These are phyloP conservation scores for Campoplex nolae DNA, from an alignment of 2,888 invertebrate genomes.

Conservation along the genomic window DNA sequence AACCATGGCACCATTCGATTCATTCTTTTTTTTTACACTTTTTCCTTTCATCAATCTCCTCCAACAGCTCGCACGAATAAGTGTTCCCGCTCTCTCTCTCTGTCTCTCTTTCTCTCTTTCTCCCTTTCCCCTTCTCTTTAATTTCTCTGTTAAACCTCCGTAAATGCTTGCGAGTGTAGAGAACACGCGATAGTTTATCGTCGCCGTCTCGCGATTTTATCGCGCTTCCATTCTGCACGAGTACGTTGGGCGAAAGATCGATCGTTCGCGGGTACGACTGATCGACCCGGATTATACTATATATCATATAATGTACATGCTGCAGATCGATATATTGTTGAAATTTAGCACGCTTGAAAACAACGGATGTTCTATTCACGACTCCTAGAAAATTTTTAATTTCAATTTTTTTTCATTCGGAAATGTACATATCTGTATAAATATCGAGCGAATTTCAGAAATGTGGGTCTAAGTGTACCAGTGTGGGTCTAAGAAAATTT, in stretches of 20 bases:
- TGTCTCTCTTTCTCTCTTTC: background rate
- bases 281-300: conserved; percentile 57
- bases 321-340: background rate
- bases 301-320: conserved; percentile 9
- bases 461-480: background rate
- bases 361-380: background rate
- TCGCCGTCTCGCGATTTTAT: conserved; percentile 66
- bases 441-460: background rate
- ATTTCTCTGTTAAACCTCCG: conserved; percentile 39
- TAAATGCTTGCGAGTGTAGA: conserved; percentile 47
- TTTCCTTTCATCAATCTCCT: conserved; percentile 28
- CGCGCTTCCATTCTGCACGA: conserved; percentile 55
- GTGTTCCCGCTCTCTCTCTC: background rate
- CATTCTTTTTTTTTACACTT: conserved; percentile 7
- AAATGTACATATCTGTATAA: background rate
- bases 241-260: conserved; percentile 60
- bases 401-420: background rate
- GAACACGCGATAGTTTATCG: conserved; percentile 65
- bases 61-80: conserved; percentile 2
- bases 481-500: background rate
- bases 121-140: background rate
- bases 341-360: background rate
- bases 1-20: conserved; percentile 44
- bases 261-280: conserved; percentile 57
- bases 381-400: background rate